Conservation (phyloP, 2,113 vertebrate species). For the Merops nubicus region DNA sequence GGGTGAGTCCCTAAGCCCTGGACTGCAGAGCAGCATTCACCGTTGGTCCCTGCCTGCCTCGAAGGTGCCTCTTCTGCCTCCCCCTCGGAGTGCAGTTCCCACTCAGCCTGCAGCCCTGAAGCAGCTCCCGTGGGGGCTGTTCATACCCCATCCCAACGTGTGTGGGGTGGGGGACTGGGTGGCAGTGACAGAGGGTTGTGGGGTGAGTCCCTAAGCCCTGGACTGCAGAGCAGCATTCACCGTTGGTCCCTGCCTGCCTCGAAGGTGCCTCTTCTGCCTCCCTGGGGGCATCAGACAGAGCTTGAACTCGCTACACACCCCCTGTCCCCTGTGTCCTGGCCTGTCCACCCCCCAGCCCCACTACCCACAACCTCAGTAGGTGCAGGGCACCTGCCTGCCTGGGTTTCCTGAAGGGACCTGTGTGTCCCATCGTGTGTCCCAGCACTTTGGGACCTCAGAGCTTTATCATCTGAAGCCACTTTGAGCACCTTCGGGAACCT, state of each 20-base stretch:
- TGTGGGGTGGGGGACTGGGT: not conserved
- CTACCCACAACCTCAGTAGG: not conserved
- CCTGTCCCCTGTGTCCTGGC: not conserved
- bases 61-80: fast-evolving
- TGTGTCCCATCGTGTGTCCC: not conserved
- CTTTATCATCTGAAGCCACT: not conserved
- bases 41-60: not conserved
- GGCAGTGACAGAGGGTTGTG: fast-evolving
- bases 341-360: fast-evolving
- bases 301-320: not conserved
- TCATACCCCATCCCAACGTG: fast-evolving
- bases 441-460: not conserved
- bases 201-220: not conserved
- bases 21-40: not conserved
- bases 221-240: not conserved
- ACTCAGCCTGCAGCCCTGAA: not conserved
- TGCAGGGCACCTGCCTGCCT: not conserved
- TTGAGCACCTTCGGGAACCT: not conserved
- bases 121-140: fast-evolving
- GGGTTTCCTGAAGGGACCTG: not conserved
- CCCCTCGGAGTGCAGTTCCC: fast-evolving
- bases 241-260: not conserved
- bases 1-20: not conserved
- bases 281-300: not conserved
- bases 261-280: fast-evolving